Evolutionary conservation across 1,140 invertebrate genomes (phyloP).

Genomic region (Laupala kohalensis): DNA sequence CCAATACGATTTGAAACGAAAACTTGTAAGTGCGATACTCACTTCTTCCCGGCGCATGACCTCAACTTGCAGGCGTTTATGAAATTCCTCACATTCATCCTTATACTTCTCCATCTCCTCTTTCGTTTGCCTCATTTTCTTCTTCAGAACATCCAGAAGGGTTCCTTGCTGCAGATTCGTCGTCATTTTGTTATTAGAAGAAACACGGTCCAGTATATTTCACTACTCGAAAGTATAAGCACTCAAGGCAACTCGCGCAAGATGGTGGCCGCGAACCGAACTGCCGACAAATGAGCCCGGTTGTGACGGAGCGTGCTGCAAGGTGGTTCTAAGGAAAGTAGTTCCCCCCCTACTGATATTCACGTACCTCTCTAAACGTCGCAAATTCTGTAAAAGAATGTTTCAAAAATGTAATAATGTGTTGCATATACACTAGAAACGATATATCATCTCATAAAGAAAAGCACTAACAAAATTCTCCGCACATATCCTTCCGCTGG

Average conservation of each 20-base stretch:
- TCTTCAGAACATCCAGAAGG: constrained; percentile 90
- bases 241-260: background rate
- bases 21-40: too few relatives aligned
- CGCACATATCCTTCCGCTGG: too few relatives aligned
- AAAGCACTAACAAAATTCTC: too few relatives aligned
- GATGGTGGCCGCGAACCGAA: constrained; percentile 3
- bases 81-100: constrained; percentile 86
- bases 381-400: too few relatives aligned
- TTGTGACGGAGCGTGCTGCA: background rate
- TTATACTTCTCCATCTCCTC: constrained; percentile 96
- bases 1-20: background rate
- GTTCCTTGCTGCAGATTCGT: constrained; percentile 73
- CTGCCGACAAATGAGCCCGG: background rate
- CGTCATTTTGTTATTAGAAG: constrained; percentile 50
- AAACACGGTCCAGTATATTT: background rate
- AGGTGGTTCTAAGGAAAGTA: background rate
- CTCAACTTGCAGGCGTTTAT: constrained; percentile 80
- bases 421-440: too few relatives aligned
- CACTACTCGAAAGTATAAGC: background rate
- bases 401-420: too few relatives aligned
- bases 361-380: too few relatives aligned
- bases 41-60: constrained; percentile 88
- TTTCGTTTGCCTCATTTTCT: constrained; percentile 97
- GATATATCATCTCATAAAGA: too few relatives aligned
- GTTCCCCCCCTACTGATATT: background rate